These are phyloP conservation scores for Orientallactaga sibirica DNA, from an alignment of 2,797 vertebrate species.

Conservation along the genomic window DNA sequence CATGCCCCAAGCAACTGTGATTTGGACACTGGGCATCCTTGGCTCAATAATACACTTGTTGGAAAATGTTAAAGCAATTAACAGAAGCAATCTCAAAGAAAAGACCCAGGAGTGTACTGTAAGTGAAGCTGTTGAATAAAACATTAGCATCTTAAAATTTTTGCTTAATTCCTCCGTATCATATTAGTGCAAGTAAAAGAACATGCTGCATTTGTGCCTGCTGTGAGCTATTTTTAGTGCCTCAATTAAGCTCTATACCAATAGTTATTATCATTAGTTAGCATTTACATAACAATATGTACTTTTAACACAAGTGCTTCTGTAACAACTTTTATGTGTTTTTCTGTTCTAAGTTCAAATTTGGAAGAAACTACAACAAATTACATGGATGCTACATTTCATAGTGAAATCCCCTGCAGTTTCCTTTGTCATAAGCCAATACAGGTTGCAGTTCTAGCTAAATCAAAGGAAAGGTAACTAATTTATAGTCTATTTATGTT, in stretches of 20 bases:
- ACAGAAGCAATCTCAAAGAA: constrained; percentile 59
- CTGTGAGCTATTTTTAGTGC: constrained; percentile 56
- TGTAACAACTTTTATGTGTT: constrained; percentile 47
- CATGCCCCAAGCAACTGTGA: constrained; percentile 17
- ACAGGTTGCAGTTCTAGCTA: neutral
- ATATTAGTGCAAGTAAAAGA: constrained; percentile 77
- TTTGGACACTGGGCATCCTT: constrained; percentile 53
- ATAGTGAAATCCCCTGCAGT: constrained; percentile 18
- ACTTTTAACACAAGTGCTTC: constrained; percentile 54
- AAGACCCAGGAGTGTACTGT: constrained; percentile 63
- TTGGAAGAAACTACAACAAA: constrained; percentile 56
- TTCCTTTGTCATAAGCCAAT: neutral
- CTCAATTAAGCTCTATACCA: constrained; percentile 49
- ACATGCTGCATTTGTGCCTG: constrained; percentile 32
- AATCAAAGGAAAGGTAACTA: constrained; percentile 29
- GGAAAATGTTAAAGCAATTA: constrained; percentile 78
- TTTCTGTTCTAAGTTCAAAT: constrained; percentile 46
- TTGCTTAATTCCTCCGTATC: constrained; percentile 64
- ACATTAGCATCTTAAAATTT: constrained; percentile 69
- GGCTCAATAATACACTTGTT: constrained; percentile 63
- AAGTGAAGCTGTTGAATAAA: constrained; percentile 72
- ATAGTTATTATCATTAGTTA: constrained; percentile 63
- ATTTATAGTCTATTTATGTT: constrained; percentile 56
- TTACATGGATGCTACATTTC: neutral
- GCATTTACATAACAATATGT: constrained; percentile 67